A percentile compares a stretch with the other conserved stretches of the same genome.
Conservation (phyloP, 35 echinoderm and acorn worm genomes). For the Strongylocentrotus purpuratus region DNA sequence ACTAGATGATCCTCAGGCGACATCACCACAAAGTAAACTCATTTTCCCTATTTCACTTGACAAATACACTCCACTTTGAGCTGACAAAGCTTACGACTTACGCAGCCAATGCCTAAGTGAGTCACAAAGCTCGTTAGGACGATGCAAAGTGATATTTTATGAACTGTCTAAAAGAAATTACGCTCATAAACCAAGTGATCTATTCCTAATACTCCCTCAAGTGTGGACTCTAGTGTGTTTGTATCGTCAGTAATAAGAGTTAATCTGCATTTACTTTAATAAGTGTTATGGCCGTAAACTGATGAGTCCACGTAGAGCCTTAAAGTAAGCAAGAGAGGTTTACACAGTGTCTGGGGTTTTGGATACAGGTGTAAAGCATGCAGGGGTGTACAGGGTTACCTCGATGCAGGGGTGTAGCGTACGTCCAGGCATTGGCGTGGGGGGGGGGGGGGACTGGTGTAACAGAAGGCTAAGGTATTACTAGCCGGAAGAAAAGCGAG, state of each 20-base stretch:
- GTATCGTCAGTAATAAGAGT: neutral
- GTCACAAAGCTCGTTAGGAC: neutral
- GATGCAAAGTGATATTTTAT: neutral
- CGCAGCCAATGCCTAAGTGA: neutral
- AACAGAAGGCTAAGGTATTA: too few relatives aligned
- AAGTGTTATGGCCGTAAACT: neutral
- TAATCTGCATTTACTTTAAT: neutral
- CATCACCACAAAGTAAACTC: constrained; percentile 1
- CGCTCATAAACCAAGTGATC: neutral
- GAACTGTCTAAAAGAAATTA: neutral
- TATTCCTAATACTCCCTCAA: neutral
- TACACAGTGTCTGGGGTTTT: neutral
- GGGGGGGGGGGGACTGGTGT: too few relatives aligned
- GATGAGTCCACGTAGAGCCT: neutral
- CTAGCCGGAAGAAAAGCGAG: too few relatives aligned
- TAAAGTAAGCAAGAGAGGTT: neutral
- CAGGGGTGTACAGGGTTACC: neutral
- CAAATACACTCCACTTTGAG: neutral
- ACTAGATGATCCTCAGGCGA: neutral
- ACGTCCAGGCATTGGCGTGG: too few relatives aligned
- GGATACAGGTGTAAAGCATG: neutral
- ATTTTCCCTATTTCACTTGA: neutral
- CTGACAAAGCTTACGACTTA: neutral
- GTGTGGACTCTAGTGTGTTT: neutral
- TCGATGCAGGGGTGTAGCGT: too few relatives aligned